Evolutionary conservation across 2,797 vertebrate species (phyloP).

Genomic region (Perodicticus potto): DNA sequence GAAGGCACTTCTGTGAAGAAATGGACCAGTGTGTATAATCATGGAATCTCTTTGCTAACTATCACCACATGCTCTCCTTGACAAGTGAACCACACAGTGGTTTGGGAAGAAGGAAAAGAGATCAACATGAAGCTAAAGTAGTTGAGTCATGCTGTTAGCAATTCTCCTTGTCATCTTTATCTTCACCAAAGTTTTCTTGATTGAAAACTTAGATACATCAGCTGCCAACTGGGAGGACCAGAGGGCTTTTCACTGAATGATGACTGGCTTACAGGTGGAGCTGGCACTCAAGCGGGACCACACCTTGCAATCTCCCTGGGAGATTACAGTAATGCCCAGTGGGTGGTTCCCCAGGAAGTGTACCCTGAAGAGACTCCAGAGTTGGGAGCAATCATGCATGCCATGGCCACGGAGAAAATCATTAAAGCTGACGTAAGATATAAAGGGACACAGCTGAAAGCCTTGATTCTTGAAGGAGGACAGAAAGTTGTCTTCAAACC

Average conservation of each 20-base stretch:
- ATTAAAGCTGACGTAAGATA: conserved; percentile 97
- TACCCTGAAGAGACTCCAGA: conserved; percentile 98
- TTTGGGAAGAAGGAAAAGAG: conserved; percentile 75
- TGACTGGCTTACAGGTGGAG: conserved; percentile 92
- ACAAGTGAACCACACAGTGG: conserved; percentile 78
- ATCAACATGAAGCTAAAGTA: conserved; percentile 98
- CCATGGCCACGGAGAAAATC: conserved; percentile 93
- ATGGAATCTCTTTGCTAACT: conserved; percentile 79
- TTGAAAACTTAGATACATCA: conserved; percentile 97
- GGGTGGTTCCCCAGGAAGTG: conserved; percentile 98
- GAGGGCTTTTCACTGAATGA: conserved; percentile 96
- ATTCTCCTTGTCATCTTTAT: conserved; percentile 97
- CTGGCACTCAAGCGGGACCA: conserved; percentile 94
- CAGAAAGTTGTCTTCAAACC: conserved; percentile 99
- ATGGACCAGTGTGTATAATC: conserved; percentile 66
- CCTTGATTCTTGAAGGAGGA: conserved; percentile 96
- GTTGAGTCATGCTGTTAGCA: conserved; percentile 94
- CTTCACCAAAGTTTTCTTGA: conserved; percentile 98
- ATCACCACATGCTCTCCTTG: conserved; percentile 79
- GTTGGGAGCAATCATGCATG: conserved; percentile 95
- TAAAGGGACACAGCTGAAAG: conserved; percentile 98
- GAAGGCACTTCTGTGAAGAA: conserved; percentile 74
- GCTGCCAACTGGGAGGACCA: conserved; percentile 96
- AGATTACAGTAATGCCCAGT: conserved; percentile 94
- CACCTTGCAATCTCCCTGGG: conserved; percentile 98